phyloP scores from a whole-genome alignment of 2,113 vertebrate species.

The Pseudorasbora parva region DNA sequence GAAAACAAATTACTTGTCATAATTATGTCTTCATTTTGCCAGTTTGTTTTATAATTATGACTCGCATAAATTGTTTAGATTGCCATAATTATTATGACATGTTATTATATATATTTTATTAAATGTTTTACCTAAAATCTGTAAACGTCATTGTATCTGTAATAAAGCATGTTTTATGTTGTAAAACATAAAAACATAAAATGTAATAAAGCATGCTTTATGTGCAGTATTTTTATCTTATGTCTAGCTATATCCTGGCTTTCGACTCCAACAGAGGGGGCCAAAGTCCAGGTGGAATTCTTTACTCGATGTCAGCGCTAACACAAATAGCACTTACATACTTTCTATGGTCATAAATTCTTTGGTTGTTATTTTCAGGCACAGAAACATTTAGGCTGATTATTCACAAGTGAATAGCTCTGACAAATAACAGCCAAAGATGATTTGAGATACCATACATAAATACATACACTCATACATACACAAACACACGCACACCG shows the following conservation, averaged over 20 bases:
- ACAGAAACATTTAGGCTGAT: not conserved
- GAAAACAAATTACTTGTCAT: too few species aligned
- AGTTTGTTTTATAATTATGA: too few species aligned
- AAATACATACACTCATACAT: too few species aligned
- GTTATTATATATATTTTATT: too few species aligned
- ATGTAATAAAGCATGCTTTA: too few species aligned
- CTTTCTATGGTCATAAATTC: slow-evolving; percentile 30
- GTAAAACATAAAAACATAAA: too few species aligned
- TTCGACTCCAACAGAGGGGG: slow-evolving; percentile 16
- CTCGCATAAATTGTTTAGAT: too few species aligned
- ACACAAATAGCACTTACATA: slow-evolving; percentile 23
- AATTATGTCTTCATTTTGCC: too few species aligned
- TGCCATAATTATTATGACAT: too few species aligned
- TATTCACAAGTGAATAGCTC: slow-evolving; percentile 10
- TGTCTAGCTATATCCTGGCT: not conserved
- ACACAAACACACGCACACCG: too few species aligned
- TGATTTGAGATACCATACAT: not conserved
- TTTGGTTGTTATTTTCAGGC: slow-evolving; percentile 36
- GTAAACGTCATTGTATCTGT: too few species aligned
- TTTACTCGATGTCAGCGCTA: not conserved
- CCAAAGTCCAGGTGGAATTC: slow-evolving; percentile 12
- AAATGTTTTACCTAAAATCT: too few species aligned
- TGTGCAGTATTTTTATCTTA: not conserved
- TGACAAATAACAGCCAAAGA: not conserved
- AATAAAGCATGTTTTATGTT: not conserved